Evolutionary conservation across 2,797 vertebrate genomes (phyloP).

Genomic region (Lepus townsendii): DNA sequence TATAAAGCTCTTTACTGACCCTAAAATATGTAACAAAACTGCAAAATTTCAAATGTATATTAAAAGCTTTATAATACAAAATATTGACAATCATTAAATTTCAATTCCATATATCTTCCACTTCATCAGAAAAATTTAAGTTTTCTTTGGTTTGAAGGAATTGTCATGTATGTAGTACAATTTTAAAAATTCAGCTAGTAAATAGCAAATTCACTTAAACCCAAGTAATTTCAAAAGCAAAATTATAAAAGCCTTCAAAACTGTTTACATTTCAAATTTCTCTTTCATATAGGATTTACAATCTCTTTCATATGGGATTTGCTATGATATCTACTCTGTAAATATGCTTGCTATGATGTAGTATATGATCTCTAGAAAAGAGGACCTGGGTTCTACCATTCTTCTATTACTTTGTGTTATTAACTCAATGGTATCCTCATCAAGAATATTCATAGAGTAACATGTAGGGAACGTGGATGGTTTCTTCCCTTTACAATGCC

Average conservation of each 20-base stretch:
- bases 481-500: not conserved
- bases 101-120: not conserved
- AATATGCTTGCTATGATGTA: not conserved
- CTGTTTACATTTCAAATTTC: not conserved
- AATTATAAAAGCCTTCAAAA: not conserved
- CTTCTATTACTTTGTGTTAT: not conserved
- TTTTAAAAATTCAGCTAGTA: constrained; percentile 32
- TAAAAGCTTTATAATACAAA: not conserved
- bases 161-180: not conserved
- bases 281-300: constrained; percentile 42
- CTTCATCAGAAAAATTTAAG: constrained; percentile 29
- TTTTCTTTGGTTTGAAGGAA: constrained; percentile 8
- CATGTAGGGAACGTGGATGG: not conserved
- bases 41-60: not conserved
- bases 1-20: not conserved
- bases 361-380: not conserved
- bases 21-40: not conserved
- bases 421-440: not conserved
- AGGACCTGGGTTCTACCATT: not conserved
- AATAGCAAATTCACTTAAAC: not conserved
- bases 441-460: not conserved
- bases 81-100: constrained; percentile 7
- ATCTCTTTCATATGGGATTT: constrained; percentile 43
- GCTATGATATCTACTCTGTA: not conserved
- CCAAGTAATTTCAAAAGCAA: not conserved